A percentile compares a stretch with the other conserved stretches of the same genome.
These are phyloP conservation scores for Notarius quadriscutis DNA, from an alignment of 2,113 vertebrate species.

Conservation along the genomic window DNA sequence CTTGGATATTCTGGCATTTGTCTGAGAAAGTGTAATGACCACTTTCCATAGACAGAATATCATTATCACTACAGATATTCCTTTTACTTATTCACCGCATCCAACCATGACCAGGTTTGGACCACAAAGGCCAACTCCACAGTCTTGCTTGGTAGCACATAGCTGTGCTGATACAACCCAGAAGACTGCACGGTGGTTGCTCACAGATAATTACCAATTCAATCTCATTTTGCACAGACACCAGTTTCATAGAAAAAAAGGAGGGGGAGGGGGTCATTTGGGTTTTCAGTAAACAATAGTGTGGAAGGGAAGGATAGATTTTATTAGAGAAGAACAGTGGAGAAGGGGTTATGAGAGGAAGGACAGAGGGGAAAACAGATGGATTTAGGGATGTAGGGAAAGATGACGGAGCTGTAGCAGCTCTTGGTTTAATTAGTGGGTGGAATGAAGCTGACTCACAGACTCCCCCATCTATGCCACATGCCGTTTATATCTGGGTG, in stretches of 20 bases:
- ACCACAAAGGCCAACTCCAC: not conserved
- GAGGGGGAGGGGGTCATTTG: not conserved
- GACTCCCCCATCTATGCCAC: conserved; percentile 23
- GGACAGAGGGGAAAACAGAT: not conserved
- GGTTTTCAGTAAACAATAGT: not conserved
- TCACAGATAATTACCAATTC: conserved; percentile 37
- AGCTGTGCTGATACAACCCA: conserved; percentile 37
- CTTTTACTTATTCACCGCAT: not conserved
- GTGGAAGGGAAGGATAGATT: not conserved
- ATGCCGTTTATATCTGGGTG: conserved; percentile 9
- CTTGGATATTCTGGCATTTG: not conserved
- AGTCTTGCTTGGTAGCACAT: not conserved
- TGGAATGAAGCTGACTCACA: conserved; percentile 48
- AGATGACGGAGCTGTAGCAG: conserved; percentile 33
- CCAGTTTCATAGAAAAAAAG: conserved; percentile 5
- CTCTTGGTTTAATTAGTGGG: conserved; percentile 46
- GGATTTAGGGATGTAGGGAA: conserved; percentile 1
- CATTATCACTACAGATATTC: not conserved
- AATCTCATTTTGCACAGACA: conserved; percentile 43
- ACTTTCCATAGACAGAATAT: not conserved
- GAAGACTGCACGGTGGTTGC: conserved; percentile 10
- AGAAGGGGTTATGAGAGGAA: conserved; percentile 1
- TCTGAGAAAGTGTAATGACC: not conserved
- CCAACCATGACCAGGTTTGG: not conserved
- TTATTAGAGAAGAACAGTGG: not conserved